Evolutionary conservation across 2,797 vertebrate species (phyloP).

Genomic region (Emys orbicularis): DNA sequence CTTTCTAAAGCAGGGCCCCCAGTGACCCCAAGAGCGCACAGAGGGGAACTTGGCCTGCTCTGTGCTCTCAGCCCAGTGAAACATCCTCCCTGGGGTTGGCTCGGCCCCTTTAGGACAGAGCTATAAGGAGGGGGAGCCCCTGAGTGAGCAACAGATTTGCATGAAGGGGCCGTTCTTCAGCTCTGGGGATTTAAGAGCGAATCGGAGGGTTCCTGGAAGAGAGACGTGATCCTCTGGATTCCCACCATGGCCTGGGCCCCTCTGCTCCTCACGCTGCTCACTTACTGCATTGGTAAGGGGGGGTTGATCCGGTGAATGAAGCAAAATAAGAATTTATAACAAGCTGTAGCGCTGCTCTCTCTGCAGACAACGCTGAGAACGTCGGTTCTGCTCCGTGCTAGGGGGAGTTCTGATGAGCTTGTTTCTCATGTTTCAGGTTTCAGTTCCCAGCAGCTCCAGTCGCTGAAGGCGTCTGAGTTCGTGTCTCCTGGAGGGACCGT

Average conservation of each 20-base stretch:
- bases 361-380: neutral
- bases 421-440: neutral
- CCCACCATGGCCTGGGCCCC: neutral
- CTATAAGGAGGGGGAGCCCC: too few species aligned
- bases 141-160: neutral
- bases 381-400: neutral
- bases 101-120: too few species aligned
- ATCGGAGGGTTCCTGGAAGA: neutral
- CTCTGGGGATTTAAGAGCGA: neutral
- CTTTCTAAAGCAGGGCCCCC: neutral
- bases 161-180: neutral
- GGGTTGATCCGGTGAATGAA: neutral
- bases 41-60: too few species aligned
- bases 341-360: neutral
- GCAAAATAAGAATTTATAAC: neutral
- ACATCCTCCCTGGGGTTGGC: too few species aligned
- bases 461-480: accelerated
- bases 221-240: neutral
- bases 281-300: neutral
- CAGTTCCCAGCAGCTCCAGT: neutral
- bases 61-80: too few species aligned
- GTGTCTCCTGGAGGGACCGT: neutral
- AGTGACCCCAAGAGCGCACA: too few species aligned
- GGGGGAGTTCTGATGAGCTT: neutral
- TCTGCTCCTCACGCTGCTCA: neutral